Conservation (phyloP, 2,797 vertebrate species). For the Spinus pinus region DNA sequence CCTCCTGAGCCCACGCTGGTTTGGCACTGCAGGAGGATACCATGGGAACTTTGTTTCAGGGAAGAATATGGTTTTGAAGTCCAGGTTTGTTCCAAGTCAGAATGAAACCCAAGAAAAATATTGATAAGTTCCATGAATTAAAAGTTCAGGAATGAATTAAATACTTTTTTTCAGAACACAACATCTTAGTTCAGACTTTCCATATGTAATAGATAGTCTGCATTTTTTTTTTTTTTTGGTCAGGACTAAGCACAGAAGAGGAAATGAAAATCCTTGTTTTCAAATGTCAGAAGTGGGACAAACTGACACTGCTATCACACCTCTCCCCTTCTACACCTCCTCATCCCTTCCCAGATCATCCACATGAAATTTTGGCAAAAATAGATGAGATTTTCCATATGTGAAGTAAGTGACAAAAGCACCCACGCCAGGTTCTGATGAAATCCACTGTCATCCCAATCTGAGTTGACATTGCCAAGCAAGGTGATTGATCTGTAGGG, state of each 20-base stretch:
- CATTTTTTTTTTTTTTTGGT: background rate
- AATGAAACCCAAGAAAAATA: background rate
- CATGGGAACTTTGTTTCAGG: background rate
- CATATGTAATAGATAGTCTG: background rate
- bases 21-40: background rate
- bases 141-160: background rate
- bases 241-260: background rate
- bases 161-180: background rate
- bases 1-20: background rate
- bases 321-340: conserved; percentile 44
- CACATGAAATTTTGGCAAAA: conserved; percentile 50
- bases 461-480: conserved; percentile 26
- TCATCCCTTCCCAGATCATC: conserved; percentile 18
- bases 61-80: background rate
- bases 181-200: background rate
- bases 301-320: conserved; percentile 41
- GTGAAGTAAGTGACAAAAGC: conserved; percentile 33
- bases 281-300: conserved; percentile 28
- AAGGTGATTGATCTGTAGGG: conserved; percentile 51
- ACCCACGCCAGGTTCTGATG: conserved; percentile 39
- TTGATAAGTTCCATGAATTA: background rate
- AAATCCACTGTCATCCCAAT: conserved; percentile 37
- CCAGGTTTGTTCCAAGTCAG: background rate
- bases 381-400: conserved; percentile 52
- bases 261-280: background rate